Evolutionary conservation across 2,888 invertebrate species (phyloP).

Genomic region (Drosophila dives): DNA sequence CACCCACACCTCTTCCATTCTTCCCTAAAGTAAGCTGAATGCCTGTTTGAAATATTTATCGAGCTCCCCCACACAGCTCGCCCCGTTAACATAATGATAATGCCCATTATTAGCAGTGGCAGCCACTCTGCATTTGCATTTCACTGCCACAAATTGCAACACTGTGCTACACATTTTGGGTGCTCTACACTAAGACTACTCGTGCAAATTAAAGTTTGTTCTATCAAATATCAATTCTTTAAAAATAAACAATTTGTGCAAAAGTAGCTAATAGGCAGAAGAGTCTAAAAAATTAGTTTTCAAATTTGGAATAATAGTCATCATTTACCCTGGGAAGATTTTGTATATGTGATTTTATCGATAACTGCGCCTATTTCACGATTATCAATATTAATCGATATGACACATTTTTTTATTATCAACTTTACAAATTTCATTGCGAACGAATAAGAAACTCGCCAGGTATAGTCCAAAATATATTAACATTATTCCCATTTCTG

Average conservation of each 20-base stretch:
- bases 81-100: slow-evolving; percentile 61
- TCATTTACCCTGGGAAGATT: not conserved
- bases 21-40: slow-evolving; percentile 11
- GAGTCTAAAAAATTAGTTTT: not conserved
- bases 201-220: not conserved
- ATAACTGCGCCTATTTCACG: not conserved
- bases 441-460: not conserved
- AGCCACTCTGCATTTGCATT: slow-evolving; percentile 69
- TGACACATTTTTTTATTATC: no score
- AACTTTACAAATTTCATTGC: not conserved
- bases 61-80: slow-evolving; percentile 40
- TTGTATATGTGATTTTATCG: not conserved
- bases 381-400: not conserved
- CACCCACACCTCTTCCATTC: not conserved
- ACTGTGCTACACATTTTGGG: slow-evolving; percentile 29
- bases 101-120: slow-evolving; percentile 75
- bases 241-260: not conserved
- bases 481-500: not conserved
- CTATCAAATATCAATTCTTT: not conserved
- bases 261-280: not conserved
- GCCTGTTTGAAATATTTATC: slow-evolving; percentile 70
- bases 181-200: not conserved
- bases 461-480: not conserved
- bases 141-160: slow-evolving; percentile 44
- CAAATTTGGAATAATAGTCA: not conserved